phyloP scores from a whole-genome alignment of 1,140 invertebrate genomes.

The Theocolax elegans region DNA sequence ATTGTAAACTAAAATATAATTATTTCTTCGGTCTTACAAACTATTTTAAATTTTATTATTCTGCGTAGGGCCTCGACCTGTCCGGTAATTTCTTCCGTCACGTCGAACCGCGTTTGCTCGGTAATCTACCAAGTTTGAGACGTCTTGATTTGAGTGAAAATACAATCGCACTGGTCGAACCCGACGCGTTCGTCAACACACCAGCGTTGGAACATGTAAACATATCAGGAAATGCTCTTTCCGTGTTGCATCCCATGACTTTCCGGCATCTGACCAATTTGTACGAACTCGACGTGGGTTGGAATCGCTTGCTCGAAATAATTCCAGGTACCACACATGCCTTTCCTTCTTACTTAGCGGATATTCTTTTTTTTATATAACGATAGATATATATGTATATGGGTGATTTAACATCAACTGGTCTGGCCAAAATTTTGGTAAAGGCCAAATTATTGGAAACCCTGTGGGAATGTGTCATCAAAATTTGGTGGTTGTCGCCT shows the following conservation, averaged over 20 bases:
- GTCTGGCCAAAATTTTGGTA: too few relatives aligned
- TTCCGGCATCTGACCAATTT: constrained; percentile 79
- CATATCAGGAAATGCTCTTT: constrained; percentile 78
- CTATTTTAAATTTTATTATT: too few relatives aligned
- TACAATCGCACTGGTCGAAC: constrained; percentile 76
- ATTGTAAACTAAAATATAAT: too few relatives aligned
- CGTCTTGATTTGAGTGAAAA: constrained; percentile 85
- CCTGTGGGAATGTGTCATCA: too few relatives aligned
- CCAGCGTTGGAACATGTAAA: constrained; percentile 81
- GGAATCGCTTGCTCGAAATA: constrained; percentile 78
- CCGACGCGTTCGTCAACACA: constrained; percentile 77
- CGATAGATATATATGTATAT: too few relatives aligned
- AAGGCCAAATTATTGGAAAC: too few relatives aligned
- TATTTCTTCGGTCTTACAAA: too few relatives aligned
- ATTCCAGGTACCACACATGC: constrained; percentile 68
- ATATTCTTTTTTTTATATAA: background rate
- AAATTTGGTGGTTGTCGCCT: too few relatives aligned
- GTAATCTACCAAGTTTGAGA: constrained; percentile 79
- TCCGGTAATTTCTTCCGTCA: constrained; percentile 80
- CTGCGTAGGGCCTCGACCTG: constrained; percentile 80
- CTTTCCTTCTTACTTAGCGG: background rate
- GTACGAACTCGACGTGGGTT: constrained; percentile 82
- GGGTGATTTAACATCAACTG: too few relatives aligned
- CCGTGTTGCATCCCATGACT: constrained; percentile 76
- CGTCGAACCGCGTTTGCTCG: constrained; percentile 77